Base-by-base conservation (phyloP, 2,797 vertebrate genomes). In the Lutjanus campechanus region DNA sequence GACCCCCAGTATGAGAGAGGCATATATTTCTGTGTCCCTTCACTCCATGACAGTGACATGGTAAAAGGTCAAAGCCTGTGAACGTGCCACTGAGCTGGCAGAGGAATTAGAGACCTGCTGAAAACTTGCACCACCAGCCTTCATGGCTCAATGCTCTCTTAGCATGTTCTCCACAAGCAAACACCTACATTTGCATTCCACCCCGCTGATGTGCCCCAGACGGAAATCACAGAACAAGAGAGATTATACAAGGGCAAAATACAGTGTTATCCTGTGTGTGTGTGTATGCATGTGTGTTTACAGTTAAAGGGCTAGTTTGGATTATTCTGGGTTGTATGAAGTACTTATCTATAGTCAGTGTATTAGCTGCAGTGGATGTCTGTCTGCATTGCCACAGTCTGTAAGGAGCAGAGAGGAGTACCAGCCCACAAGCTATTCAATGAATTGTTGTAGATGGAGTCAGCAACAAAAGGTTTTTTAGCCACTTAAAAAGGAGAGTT, bases 41-140 rank as follows among this genome's bases (percentile, higher is more conserved):
- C 83, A 64, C 84, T 77, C 81, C 70, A 61, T 76, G 89, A 90
- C 78, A 25, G 56, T 53, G 81, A 85, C 76, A 76, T 43, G 19
- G 73, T 85, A 86, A 92, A 94, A 93, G 94, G 93, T 92, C 93
- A 94, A 75, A 90, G 81, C 84, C 76, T 61, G 76, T 7, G 58
- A 88, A 84, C 25, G 68, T 73, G 85, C 51, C 72, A 69, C 71
- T n/a, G 68, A 79, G 81, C 81, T 73, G 78, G 80, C 80, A 67
- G 63, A 82, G 84, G 75, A 89, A 88, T 90, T 83, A 83, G 81
- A 63, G 58, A 55, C 83, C 86, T 74, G 85, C 77, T 85, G 81
- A 84, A 93, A 89, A 88, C 70, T 80, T 49, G 82, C 70, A 79
- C 72, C 81, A 76, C 4, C 55, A 60, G 81, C 80, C 86, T 93